Base-by-base conservation (phyloP, 1,140 invertebrate species). In the Bradysia coprophila region DNA sequence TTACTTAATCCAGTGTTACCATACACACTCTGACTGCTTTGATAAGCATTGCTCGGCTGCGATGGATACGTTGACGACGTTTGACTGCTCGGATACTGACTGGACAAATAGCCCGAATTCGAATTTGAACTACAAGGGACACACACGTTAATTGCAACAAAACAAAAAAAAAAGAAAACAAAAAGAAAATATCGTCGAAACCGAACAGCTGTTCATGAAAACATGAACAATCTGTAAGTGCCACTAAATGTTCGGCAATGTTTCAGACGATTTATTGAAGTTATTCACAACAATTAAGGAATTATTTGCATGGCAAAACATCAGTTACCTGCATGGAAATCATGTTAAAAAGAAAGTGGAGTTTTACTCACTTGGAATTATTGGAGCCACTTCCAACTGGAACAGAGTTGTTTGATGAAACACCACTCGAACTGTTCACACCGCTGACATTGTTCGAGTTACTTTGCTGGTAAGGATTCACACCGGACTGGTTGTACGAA, bases 21-120 rank as follows among this genome's bases (percentile, higher is more conserved):
- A 54, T 62, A 62, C 38, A 62, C 58, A 49, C 56, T 62, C 49
- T 62, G 60, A 50, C 51, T 61, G 44, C 53, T 58, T 50, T 59
- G 58, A 49, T 61, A 61, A 48, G 57, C 57, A 55, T 51, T 59
- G 52, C 51, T 58, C 53, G 60, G 57, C 48, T 57, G 55, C 43
- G 57, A 51, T 46, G 50, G 55, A 45, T 56, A 61, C 36, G 52
- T 55, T 37, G 56, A 55, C 45, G 57, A 24, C 21, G 45, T 40
- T 28, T 46, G 45, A 36, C 36, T 45, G 23, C 40, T 42, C 20
- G 24, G 45, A 31, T 46, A 46, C 36, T 46, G 45, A 23, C 32
- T 46, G 9, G 41, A 52, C 40, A 61, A 55, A 52, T 60, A 61
- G 45, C 57, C 56, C 42, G 54, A 50, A 52, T 52, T 60, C 43